Conservation (phyloP, 2,797 vertebrate genomes). For the Ctenopoma kingsleyae region DNA sequence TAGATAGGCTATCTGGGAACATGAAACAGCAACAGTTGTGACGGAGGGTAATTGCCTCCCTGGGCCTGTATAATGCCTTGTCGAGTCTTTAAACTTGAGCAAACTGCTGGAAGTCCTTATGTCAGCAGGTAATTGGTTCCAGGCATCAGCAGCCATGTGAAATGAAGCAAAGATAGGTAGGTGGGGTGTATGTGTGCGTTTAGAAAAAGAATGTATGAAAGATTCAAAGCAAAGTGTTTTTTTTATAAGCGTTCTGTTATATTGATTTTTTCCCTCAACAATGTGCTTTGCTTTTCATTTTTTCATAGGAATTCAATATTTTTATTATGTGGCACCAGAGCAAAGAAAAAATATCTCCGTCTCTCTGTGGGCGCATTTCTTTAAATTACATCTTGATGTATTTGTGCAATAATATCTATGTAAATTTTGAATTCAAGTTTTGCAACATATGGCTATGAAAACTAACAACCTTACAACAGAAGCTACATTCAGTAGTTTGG, state of each 20-base stretch:
- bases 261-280: slow-evolving; percentile 52
- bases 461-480: background rate
- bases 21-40: slow-evolving; percentile 85
- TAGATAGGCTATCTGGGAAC: slow-evolving; percentile 83
- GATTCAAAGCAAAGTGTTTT: slow-evolving; percentile 49
- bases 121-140: slow-evolving; percentile 84
- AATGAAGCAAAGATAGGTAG: slow-evolving; percentile 66
- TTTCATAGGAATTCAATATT: slow-evolving; percentile 46
- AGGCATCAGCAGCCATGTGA: slow-evolving; percentile 76
- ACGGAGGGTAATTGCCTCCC: slow-evolving; percentile 83
- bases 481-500: slow-evolving; percentile 6
- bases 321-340: slow-evolving; percentile 40
- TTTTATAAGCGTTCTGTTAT: slow-evolving; percentile 37
- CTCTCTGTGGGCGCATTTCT: slow-evolving; percentile 23
- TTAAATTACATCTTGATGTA: slow-evolving; percentile 37
- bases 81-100: slow-evolving; percentile 82
- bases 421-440: slow-evolving; percentile 21
- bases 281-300: slow-evolving; percentile 55
- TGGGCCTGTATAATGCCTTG: slow-evolving; percentile 80
- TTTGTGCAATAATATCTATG: slow-evolving; percentile 28
- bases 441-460: slow-evolving; percentile 14
- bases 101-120: slow-evolving; percentile 84
- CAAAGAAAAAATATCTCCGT: slow-evolving; percentile 31
- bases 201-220: slow-evolving; percentile 40
- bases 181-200: slow-evolving; percentile 47